Evolutionary conservation across 2,888 invertebrate genomes (phyloP).

Genomic region (Serripes groenlandicus): DNA sequence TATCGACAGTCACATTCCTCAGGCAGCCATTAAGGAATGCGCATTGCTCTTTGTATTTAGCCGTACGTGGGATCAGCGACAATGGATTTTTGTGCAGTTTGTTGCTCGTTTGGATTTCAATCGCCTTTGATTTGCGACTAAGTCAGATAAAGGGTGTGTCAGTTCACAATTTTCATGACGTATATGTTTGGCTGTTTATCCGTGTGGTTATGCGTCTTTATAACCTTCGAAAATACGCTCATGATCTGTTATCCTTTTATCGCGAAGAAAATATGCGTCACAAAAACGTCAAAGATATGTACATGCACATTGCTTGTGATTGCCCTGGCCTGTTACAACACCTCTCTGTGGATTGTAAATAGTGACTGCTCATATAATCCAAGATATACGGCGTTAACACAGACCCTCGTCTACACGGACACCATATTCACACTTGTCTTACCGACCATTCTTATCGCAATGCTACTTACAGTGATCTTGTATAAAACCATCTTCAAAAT

Average conservation of each 20-base stretch:
- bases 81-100: conserved; percentile 91
- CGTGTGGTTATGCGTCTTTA: conserved; percentile 74
- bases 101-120: conserved; percentile 85
- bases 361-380: conserved; percentile 45
- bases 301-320: conserved; percentile 46
- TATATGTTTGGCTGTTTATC: conserved; percentile 79
- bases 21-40: conserved; percentile 90
- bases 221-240: conserved; percentile 73
- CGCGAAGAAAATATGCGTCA: conserved; percentile 58
- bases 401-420: conserved; percentile 63
- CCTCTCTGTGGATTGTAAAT: conserved; percentile 67
- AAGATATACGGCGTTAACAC: conserved; percentile 31
- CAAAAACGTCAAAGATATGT: conserved; percentile 36
- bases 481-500: conserved; percentile 33
- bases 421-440: conserved; percentile 67
- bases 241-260: conserved; percentile 69
- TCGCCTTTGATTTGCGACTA: conserved; percentile 41
- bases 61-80: conserved; percentile 92
- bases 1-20: conserved; percentile 92
- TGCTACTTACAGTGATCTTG: conserved; percentile 32
- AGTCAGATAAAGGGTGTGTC: conserved; percentile 88
- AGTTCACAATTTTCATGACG: conserved; percentile 91
- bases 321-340: conserved; percentile 60
- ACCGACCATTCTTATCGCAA: conserved; percentile 67
- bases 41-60: conserved; percentile 92